Base-by-base conservation (phyloP, 2,888 invertebrate species). In the Ornithoptera alexandrae region DNA sequence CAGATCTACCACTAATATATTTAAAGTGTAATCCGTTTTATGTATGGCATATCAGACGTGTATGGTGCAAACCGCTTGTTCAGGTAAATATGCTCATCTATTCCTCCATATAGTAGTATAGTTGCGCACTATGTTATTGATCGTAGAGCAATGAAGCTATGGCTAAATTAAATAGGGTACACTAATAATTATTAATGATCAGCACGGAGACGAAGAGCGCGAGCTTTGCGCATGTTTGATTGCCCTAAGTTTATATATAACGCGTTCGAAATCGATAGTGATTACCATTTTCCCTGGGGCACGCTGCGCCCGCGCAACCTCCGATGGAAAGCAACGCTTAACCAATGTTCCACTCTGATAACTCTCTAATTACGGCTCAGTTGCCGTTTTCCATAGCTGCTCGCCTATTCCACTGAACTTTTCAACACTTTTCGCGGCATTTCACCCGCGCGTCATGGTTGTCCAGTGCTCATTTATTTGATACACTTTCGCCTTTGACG, bases 271-370 rank as follows among this genome's bases (percentile, higher is more conserved):
- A 92, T 90, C 90, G 91, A 92, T 89, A 92, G 92, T 92, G 91
- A 90, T 91, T 91, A 88, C 90, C 87, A 91, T 90, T 92, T 92
- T 90, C 92, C 91, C 90, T 89, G 86, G 85, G 86, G 86, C 85
- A 82, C 82, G 82, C 87, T 87, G 89, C 88, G 87, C 89, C 84
- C 83, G 87, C 89, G 89, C 91, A 90, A 90, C 84, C 90, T 89
- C 88, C 90, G 92, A 91, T 92, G 91, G 92, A 92, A 92, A 92
- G 91, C 90, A 89, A 84, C 88, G 88, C 90, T 92, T 90, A 90
- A 88, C 92, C 90, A 91, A 92, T 92, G 92, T 90, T 90, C 84
- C 84, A 91, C 90, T 92, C 92, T 92, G 88, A 92, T 92, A 90
- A 91, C 88, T 89, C 87, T 90, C 86, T 91, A 91, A 92, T 91